Base-by-base conservation (phyloP, 2,888 invertebrate species). In the Agonopterix heracliana region DNA sequence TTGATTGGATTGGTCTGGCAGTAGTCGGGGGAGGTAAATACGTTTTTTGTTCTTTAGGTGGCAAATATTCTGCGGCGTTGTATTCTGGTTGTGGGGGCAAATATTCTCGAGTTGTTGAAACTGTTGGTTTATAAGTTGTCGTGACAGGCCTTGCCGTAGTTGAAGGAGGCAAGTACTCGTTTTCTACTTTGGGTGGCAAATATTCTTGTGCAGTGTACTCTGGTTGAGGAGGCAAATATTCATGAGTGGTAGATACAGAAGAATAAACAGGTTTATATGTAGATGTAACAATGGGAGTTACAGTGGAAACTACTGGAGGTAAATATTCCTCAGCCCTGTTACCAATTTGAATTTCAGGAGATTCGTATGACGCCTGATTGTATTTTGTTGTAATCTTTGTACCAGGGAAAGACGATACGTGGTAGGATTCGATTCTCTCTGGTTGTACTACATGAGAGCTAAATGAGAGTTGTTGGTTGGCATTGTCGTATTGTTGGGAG, bases 301-400 rank as follows among this genome's bases (percentile, higher is more conserved):
- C 57, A 2, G 77, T 73, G 26, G 78, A 74, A 7, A 73, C 76
- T 0, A 77, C 76, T 38, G 87, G 84, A 14, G 79, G 85, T 40
- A 87, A 64, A 55, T 87, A 88, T 60, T 86, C 84, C 62, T 85
- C 83, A 12, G 75, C 71, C 56, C 80, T 81, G 54, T 85, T 83
- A 9, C 62, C 78, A 9, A 74, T 69, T 62, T 86, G 85, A 49
- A 87, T 78, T 63, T 88, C 83, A 35, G 87, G 84, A 1, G 74
- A 63, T 55, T 83, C 74, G 48, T 81, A 81, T 45, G 63, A 61
- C 11, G 68, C 68, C 62, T 79, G 78, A 44, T 78, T 74, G 51
- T 77, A 82, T 52, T 71, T 73, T 5, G 71, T 71, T 10, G 66
- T 67, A 1, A 64, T 59, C 47, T 68, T 75, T 3, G 69, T 66